Base-by-base conservation (phyloP, 2,113 vertebrate species). In the Hippocampus zosterae region DNA sequence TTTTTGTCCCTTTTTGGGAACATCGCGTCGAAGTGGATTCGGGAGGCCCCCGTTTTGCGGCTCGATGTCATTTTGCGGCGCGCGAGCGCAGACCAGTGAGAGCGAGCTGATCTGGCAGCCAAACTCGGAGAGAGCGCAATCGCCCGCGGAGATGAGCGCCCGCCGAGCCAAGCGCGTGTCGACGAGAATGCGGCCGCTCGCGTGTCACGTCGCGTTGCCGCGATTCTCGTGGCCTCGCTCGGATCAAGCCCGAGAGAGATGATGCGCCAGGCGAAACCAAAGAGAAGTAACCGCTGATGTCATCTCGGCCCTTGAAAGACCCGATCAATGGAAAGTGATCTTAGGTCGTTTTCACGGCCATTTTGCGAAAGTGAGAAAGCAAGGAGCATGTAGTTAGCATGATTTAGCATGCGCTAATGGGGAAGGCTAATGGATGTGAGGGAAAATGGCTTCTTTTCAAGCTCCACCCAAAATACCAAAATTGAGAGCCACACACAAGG, bases 391-490 rank as follows among this genome's bases (percentile, higher is more conserved):
- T 33, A 5, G 29, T 33, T 33, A 33, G 29, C 29, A 56, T 56
- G 21, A 55, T 3, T 23, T 55, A 25, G 53, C 10, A 11, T 33
- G 29, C 29, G 29, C 29, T 5, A 23, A n/a, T 71, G 44, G n/a
- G 10, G 29, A 27, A 68, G 71, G 70, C n/a, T 62, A 21, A 41
- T 29, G 50, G 42, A 56, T 64, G 42, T 19, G 19, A 61, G 19
- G 41, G n/a, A 23, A 69, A 41, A 23, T 0, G 19, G 10, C 59
- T n/a, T 48, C 46, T 25, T 82, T 74, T 72, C 40, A 67, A 68
- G 52, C 61, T 18, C 67, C 68, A 81, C 84, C 59, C 60, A 72
- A 77, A 77, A 76, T 68, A 83, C 59, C 60, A 72, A 77, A 77
- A 76, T 68, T 77, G 48, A 78, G 78, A 78, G 68, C 33, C 56